Conservation (phyloP, 2,888 invertebrate species). For the Epinotia brunnichana region DNA sequence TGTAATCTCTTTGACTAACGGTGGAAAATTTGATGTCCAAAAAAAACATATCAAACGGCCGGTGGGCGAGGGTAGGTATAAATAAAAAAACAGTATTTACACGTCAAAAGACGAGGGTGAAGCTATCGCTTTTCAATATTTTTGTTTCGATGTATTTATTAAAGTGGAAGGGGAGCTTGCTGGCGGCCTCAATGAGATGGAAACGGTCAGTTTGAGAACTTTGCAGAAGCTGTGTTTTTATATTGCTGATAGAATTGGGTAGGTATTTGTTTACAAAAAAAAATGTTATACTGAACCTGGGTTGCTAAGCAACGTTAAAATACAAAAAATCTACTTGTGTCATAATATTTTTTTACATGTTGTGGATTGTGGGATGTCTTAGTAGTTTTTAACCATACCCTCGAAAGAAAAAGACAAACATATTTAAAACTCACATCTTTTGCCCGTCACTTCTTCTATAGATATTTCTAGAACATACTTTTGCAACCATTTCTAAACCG, state of each 20-base stretch:
- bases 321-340: too few species aligned
- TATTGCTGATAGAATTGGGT: background rate
- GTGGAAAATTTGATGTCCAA: constrained; percentile 47
- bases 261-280: background rate
- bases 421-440: too few species aligned
- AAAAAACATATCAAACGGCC: constrained; percentile 49
- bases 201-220: constrained; percentile 13
- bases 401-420: too few species aligned
- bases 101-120: constrained; percentile 56
- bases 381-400: too few species aligned
- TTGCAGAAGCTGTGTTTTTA: constrained; percentile 6
- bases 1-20: constrained; percentile 50
- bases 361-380: too few species aligned
- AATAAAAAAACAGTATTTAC: constrained; percentile 62
- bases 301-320: too few species aligned
- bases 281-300: too few species aligned
- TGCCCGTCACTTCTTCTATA: too few species aligned
- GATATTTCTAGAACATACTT: too few species aligned
- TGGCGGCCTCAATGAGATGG: background rate
- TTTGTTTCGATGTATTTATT: constrained; percentile 33
- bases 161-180: constrained; percentile 29
- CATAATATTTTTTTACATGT: too few species aligned
- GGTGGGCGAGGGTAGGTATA: constrained; percentile 51
- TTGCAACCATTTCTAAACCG: too few species aligned
- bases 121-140: constrained; percentile 43